Evolutionary conservation across 2,797 vertebrate genomes (phyloP).

Genomic region (Poecilia velifera): DNA sequence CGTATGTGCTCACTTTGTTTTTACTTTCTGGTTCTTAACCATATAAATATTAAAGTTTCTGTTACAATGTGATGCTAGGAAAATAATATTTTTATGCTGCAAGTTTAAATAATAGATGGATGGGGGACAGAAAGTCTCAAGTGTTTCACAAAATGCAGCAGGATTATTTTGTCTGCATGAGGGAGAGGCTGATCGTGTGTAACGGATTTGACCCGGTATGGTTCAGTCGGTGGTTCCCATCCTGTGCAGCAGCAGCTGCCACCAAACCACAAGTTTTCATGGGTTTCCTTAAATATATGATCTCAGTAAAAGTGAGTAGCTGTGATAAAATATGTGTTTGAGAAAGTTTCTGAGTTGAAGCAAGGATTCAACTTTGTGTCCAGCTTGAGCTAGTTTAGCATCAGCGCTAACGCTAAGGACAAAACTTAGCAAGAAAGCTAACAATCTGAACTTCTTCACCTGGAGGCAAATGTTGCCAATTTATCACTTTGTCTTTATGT

Average conservation of each 20-base stretch:
- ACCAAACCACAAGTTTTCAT: not conserved
- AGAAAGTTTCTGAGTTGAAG: not conserved
- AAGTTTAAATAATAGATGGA: not conserved
- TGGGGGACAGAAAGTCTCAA: too few relatives aligned
- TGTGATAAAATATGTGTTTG: not conserved
- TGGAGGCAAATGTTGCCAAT: not conserved
- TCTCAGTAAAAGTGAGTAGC: not conserved
- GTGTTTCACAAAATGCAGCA: not conserved
- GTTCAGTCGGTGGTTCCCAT: not conserved
- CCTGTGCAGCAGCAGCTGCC: not conserved
- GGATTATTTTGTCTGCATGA: not conserved
- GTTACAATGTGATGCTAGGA: not conserved
- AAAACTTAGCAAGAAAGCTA: not conserved
- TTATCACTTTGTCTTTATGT: not conserved
- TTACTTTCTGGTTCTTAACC: not conserved
- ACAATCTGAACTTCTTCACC: not conserved
- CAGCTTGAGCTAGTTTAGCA: not conserved
- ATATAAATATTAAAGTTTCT: not conserved
- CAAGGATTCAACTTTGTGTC: not conserved
- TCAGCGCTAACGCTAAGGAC: not conserved
- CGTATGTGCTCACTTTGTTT: not conserved
- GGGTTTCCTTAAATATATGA: not conserved
- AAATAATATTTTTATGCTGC: not conserved
- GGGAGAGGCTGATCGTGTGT: not conserved
- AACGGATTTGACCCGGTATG: not conserved